A percentile compares a stretch with the other conserved stretches of the same genome.
Evolutionary conservation across 2,113 vertebrate genomes (phyloP).

Genomic region (Stictonetta naevosa): DNA sequence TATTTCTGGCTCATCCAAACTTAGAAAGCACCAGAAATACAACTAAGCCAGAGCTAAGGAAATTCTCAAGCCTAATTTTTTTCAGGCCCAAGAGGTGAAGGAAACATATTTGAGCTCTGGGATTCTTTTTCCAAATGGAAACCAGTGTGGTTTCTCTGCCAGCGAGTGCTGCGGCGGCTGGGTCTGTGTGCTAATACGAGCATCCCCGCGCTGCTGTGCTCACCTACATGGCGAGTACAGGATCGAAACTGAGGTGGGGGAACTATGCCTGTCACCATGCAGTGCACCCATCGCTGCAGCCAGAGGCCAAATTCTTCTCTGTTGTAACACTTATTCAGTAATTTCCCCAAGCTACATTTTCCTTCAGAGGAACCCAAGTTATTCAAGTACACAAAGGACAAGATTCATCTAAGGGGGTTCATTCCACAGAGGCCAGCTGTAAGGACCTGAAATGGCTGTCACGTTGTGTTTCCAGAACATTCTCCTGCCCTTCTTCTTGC

Average conservation of each 20-base stretch:
- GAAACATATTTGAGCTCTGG: background rate
- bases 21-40: slow-evolving; percentile 29
- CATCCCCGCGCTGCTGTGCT: background rate
- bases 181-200: background rate
- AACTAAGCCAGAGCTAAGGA: background rate
- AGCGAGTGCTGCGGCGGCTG: background rate
- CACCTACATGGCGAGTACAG: background rate
- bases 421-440: accelerated
- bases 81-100: background rate
- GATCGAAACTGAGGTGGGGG: background rate
- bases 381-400: background rate
- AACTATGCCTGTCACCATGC: background rate
- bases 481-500: background rate
- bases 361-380: background rate
- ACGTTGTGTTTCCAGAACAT: background rate
- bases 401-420: background rate
- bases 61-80: slow-evolving; percentile 11
- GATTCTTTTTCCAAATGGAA: background rate
- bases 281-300: background rate
- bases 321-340: background rate
- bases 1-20: slow-evolving; percentile 36
- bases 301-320: background rate
- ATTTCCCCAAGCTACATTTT: background rate
- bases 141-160: background rate
- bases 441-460: background rate